phyloP scores from a whole-genome alignment of 2,888 invertebrate species.

The Lumbricus terrestris region DNA sequence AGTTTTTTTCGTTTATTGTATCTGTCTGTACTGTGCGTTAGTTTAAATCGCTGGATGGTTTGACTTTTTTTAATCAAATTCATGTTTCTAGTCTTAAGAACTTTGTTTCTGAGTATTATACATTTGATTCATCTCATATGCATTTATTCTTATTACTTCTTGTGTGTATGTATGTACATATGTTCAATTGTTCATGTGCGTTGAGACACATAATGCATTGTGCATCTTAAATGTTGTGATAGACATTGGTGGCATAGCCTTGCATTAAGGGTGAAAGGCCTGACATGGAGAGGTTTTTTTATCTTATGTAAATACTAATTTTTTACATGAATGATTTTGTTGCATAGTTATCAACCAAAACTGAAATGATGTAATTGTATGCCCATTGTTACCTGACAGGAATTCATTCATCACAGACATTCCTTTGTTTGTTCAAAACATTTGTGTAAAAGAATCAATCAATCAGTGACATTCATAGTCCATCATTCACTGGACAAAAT shows the following conservation, averaged over 20 bases:
- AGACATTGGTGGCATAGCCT: background rate
- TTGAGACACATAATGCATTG: background rate
- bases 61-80: too few relatives aligned
- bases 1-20: slow-evolving; percentile 32
- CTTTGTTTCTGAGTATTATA: background rate
- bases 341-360: background rate
- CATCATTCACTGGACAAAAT: background rate
- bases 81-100: background rate
- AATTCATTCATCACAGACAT: background rate
- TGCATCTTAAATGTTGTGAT: background rate
- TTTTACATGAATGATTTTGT: background rate
- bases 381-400: background rate
- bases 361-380: background rate
- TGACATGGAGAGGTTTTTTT: background rate
- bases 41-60: too few relatives aligned
- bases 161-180: too few relatives aligned
- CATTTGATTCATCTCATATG: too few relatives aligned
- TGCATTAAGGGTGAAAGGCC: background rate
- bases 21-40: background rate
- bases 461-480: background rate
- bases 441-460: background rate
- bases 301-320: background rate
- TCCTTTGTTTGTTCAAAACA: background rate
- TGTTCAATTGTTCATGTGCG: too few relatives aligned
- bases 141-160: too few relatives aligned